Base-by-base conservation (phyloP, 2,888 invertebrate species). In the Diadromus collaris region DNA sequence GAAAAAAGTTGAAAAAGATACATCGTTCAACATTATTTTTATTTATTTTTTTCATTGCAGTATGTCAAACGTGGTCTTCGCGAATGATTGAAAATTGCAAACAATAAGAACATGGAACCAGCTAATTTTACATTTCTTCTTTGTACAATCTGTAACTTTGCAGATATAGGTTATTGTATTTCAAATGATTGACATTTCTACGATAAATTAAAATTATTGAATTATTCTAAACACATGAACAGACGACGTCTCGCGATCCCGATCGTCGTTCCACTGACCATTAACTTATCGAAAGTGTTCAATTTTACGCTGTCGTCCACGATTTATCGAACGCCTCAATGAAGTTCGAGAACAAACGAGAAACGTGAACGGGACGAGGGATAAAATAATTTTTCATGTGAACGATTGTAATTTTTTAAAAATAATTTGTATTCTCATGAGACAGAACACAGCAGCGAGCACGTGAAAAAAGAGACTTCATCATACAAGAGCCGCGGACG, bases 141-240 rank as follows among this genome's bases (percentile, higher is more conserved):
- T 48, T 46, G 63, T 64, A 70, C 38, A 19, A 65, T 76, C 58
- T 21, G 34, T 70, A 51, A 69, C n/a, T 16, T 65, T 48, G 65
- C 10, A 60, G 38, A 65, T 67, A 70, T 65, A 51, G 48, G 58
- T 76, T 67, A 72, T 67, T 67, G 67, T 38, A 72, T 72, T 61
- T 34, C 54, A 44, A 41, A 72, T 72, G 24, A 67, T 67, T 71
- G 67, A 72, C 61, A 67, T 63, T 77, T 67, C 72, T 68, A 61
- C 46, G 63, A 64, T 56, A 56, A 44, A 58, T 44, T 68, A 46
- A 56, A 63, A 4, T 29, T 44, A 44, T 44, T 54, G 38, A 67
- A 51, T 54, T 27, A 67, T 54, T 67, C 38, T 54, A 67, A 67
- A 67, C 34, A 38, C 29, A 56, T n/a, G 29, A 29, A 10, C 27